Percentiles rank a stretch among this genome's conserved stretches.
Evolutionary conservation across 1,140 invertebrate species (phyloP).

Genomic region (Zaprionus capensis): DNA sequence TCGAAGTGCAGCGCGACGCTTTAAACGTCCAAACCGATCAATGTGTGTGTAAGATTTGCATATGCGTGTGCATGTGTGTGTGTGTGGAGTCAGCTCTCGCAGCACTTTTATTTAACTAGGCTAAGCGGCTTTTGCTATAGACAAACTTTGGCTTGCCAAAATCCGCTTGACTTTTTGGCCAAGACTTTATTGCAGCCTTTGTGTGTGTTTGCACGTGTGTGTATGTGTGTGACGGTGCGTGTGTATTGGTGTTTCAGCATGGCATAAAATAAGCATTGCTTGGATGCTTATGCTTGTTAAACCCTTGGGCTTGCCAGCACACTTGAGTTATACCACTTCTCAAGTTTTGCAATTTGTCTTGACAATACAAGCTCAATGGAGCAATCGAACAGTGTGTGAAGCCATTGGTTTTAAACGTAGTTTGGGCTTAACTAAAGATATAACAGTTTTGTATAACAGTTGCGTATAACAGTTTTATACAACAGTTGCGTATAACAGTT

Average conservation of each 20-base stretch:
- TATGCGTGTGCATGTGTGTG: conserved; percentile 2
- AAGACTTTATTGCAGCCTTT: conserved; percentile 57
- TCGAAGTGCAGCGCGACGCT: conserved; percentile 18
- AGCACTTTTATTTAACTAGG: conserved; percentile 77
- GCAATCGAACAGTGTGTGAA: neutral
- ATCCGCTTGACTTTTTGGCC: conserved; percentile 75
- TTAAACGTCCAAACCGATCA: neutral
- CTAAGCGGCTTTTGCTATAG: conserved; percentile 74
- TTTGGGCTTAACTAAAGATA: neutral
- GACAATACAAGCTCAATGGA: conserved; percentile 12
- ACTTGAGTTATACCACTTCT: conserved; percentile 18
- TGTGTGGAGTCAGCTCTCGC: conserved; percentile 48
- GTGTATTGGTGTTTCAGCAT: conserved; percentile 11
- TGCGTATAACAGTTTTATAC: conserved; percentile 5
- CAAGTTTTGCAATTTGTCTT: conserved; percentile 40
- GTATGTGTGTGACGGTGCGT: neutral
- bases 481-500: neutral
- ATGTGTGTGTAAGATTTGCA: neutral
- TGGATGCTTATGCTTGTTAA: conserved; percentile 18
- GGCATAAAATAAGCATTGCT: conserved; percentile 32
- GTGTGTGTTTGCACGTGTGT: conserved; percentile 13
- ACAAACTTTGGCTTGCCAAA: conserved; percentile 72
- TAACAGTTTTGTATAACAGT: conserved; percentile 5
- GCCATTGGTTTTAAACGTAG: conserved; percentile 6
- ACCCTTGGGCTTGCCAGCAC: conserved; percentile 14